Evolutionary conservation across 2,797 vertebrate genomes (phyloP), one percentile per base, ranked within the genome.

Genomic region (Spea hammondii): DNA sequence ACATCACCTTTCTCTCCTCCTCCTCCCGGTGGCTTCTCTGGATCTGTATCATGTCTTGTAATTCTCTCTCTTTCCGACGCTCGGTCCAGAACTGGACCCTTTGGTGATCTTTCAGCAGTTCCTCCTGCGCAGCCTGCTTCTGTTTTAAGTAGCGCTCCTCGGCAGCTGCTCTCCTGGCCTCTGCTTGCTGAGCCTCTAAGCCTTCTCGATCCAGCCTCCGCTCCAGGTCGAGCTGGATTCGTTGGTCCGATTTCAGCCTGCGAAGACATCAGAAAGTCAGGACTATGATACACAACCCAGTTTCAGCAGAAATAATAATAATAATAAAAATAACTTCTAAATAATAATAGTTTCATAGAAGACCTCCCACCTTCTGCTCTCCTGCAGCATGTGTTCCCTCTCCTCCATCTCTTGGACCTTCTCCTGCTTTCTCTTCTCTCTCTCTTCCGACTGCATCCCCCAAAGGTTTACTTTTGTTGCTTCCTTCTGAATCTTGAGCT

Each of bases 131-230:
- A 77, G 78, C 70, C 60, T 9, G 67, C 44, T 83, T 86, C 54
- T 85, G 79, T 17, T 85, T 87, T 74, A 65, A 79, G 68, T 65
- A 85, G 46, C 80, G 85, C 72, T 88, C 85, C 77, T 83, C 83
- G 48, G 53, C 53, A 67, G 85, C 83, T 79, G 67, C 69, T 82
- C 83, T 76, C 46, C 69, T 65, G n/a, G 47, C 70, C 44, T 79
- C 65, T 32, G 54, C 74, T 50, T 53, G 9, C 59, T 72, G 48
- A 4, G 48, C 44, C 14, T 71, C 79, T 44, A 78, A 32, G 9
- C 75, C 79, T 46, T 57, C 75, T 46, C 54, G 44, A 10, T 70
- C 50, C 57, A 80, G 65, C 59, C 46, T 75, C 53, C 54, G 75
- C 67, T 78, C 73, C 51, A 78, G 12, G 65, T 71, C 62, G 8